Conservation (phyloP, 2,888 invertebrate species). For the Gastracanthus pulcherrimus region DNA sequence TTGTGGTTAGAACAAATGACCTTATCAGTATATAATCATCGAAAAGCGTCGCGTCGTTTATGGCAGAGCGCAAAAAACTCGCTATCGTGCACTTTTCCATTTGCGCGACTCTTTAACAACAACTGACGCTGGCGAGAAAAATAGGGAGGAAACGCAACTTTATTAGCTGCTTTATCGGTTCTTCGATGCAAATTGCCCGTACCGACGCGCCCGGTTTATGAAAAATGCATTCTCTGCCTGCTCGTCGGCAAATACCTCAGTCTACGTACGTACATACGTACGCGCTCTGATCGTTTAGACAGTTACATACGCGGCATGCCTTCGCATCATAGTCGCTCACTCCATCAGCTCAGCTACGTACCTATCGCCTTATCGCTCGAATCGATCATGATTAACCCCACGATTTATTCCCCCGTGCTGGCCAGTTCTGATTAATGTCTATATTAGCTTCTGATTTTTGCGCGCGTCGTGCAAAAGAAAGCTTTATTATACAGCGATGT, state of each 20-base stretch:
- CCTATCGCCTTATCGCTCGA: conserved; percentile 24
- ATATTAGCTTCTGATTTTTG: conserved; percentile 37
- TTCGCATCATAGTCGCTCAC: conserved; percentile 10
- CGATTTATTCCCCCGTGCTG: conserved; percentile 30
- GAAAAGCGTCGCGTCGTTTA: background rate
- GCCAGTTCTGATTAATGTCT: conserved; percentile 46
- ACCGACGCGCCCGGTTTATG: background rate
- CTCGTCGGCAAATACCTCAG: conserved; percentile 24
- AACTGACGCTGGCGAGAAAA: background rate
- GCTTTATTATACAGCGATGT: background rate
- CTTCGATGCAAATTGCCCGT: conserved; percentile 41
- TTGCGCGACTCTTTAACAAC: background rate
- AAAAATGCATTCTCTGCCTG: conserved; percentile 34
- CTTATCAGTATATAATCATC: background rate
- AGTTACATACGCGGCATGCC: conserved; percentile 40
- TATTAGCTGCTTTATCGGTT: conserved; percentile 47
- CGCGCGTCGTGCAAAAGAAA: background rate
- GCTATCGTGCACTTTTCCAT: conserved; percentile 8
- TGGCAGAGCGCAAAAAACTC: background rate
- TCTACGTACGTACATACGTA: background rate
- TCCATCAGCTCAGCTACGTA: background rate
- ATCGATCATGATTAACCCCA: conserved; percentile 44
- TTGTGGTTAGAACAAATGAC: background rate
- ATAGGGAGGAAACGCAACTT: conserved; percentile 31
- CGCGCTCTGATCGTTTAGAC: conserved; percentile 38